Percentiles rank a stretch among this genome's conserved stretches.
Conservation (phyloP, 2,113 vertebrate genomes). For the Callionymus lyra region DNA sequence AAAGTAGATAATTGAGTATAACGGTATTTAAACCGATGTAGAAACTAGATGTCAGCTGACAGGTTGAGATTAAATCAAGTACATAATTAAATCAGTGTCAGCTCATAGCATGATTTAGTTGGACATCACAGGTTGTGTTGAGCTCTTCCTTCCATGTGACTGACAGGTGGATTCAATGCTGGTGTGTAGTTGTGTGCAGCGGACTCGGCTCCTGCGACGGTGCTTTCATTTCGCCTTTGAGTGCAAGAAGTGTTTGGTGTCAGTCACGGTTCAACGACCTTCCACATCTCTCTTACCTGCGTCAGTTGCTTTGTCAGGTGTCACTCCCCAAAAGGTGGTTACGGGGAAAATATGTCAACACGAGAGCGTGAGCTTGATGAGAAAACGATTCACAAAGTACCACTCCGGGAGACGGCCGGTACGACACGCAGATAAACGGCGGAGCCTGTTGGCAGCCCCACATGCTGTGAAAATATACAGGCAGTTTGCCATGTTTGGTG, state of each 20-base stretch:
- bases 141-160: too few species aligned
- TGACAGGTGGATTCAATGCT: conserved; percentile 4
- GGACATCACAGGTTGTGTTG: too few species aligned
- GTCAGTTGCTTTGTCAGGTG: conserved; percentile 33
- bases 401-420: too few species aligned
- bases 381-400: conserved; percentile 4
- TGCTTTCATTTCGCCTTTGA: conserved; percentile 32
- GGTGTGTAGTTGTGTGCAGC: conserved; percentile 37
- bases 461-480: conserved; percentile 34
- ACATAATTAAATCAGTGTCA: too few species aligned
- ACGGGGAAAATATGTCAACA: too few species aligned
- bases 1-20: too few species aligned
- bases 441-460: conserved; percentile 33
- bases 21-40: too few species aligned
- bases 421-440: conserved; percentile 48
- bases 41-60: too few species aligned
- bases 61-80: too few species aligned
- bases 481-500: conserved; percentile 27
- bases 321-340: too few species aligned
- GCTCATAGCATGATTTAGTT: too few species aligned
- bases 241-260: conserved; percentile 37
- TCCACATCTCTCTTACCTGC: conserved; percentile 27
- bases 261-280: conserved; percentile 47
- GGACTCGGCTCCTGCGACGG: conserved; percentile 31
- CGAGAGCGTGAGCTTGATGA: conserved; percentile 19